These are phyloP conservation scores for Malaclemys terrapin DNA, from an alignment of 2,113 vertebrate genomes.

Conservation along the genomic window DNA sequence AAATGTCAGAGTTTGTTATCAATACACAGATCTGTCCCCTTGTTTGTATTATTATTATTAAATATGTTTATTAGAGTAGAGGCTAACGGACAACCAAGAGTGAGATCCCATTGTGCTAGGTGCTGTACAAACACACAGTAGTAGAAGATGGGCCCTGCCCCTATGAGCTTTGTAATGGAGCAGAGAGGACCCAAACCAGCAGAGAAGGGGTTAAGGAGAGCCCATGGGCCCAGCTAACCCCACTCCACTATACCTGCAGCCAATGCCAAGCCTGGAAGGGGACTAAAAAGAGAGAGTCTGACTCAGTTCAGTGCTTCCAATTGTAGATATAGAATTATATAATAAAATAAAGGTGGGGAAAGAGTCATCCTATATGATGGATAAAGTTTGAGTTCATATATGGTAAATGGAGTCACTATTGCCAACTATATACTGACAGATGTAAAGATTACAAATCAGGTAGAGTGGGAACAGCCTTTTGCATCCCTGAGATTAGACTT, in stretches of 20 bases:
- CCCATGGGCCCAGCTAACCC: neutral
- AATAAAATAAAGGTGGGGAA: neutral
- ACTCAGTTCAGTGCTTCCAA: neutral
- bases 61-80: neutral
- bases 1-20: neutral
- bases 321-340: neutral
- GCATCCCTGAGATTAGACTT: too few species aligned
- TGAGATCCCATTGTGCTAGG: neutral
- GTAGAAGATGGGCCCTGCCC: neutral
- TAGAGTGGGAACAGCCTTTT: too few species aligned
- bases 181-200: neutral
- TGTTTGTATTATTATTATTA: neutral
- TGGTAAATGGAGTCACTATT: neutral
- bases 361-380: neutral
- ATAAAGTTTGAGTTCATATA: neutral
- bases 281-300: neutral
- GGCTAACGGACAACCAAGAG: neutral
- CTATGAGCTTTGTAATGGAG: neutral
- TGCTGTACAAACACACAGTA: neutral
- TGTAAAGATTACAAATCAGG: too few species aligned
- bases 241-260: neutral
- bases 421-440: neutral
- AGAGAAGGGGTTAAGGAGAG: neutral
- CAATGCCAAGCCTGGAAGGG: neutral
- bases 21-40: neutral